Conservation (phyloP, 2,113 vertebrate species). For the Pao palembangensis region DNA sequence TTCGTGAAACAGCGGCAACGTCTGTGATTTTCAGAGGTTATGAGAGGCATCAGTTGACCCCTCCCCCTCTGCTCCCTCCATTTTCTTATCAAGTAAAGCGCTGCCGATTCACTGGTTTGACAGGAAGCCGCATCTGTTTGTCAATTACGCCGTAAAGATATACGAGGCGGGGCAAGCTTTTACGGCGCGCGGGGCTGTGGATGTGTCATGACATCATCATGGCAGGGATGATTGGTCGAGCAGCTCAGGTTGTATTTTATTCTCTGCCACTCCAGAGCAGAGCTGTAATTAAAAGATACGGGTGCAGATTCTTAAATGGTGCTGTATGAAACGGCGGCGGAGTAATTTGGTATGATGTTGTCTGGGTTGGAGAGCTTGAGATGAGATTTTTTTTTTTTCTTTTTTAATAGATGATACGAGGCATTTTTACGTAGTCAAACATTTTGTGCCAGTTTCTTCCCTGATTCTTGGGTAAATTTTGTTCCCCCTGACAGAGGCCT, state of each 20-base stretch:
- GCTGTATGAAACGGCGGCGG: slow-evolving; percentile 38
- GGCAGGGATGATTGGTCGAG: slow-evolving; percentile 56
- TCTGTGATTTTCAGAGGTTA: slow-evolving; percentile 24
- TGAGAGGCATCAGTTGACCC: slow-evolving; percentile 12
- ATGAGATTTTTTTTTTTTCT: slow-evolving; percentile 1
- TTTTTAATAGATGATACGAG: slow-evolving; percentile 9
- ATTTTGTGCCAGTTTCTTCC: background rate
- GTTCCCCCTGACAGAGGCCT: slow-evolving; percentile 76
- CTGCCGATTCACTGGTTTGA: slow-evolving; percentile 56
- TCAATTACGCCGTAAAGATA: slow-evolving; percentile 70
- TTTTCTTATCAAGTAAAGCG: slow-evolving; percentile 43
- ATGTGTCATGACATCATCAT: slow-evolving; percentile 70
- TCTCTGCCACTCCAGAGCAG: slow-evolving; percentile 42
- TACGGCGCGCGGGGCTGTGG: slow-evolving; percentile 47
- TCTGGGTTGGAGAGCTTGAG: background rate
- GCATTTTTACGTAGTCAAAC: slow-evolving; percentile 4
- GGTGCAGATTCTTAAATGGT: slow-evolving; percentile 56
- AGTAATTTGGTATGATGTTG: background rate
- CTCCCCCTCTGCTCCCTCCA: slow-evolving; percentile 27
- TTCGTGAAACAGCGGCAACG: slow-evolving; percentile 18
- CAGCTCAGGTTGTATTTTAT: slow-evolving; percentile 61
- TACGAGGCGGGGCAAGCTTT: slow-evolving; percentile 59
- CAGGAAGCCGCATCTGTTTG: slow-evolving; percentile 59
- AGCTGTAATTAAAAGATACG: slow-evolving; percentile 68
- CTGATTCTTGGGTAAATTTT: slow-evolving; percentile 3